A percentile compares a stretch with the other conserved stretches of the same genome.
Conservation (phyloP, 2,797 vertebrate species). For the Channa striata region DNA sequence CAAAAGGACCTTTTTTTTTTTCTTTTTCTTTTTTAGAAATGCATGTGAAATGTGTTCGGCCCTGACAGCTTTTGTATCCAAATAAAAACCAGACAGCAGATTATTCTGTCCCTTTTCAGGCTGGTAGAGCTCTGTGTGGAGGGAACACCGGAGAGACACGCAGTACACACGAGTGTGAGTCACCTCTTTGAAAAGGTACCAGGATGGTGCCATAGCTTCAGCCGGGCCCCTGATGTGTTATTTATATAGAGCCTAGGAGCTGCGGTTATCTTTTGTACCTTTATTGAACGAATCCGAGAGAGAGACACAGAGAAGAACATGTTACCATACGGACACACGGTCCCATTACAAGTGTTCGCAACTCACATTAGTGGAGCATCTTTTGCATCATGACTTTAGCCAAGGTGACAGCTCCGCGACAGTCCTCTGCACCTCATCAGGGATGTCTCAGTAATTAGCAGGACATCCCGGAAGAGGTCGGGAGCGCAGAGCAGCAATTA, state of each 20-base stretch:
- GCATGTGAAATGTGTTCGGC: slow-evolving; percentile 37
- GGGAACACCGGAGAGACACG: no score
- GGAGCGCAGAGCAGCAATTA: slow-evolving; percentile 37
- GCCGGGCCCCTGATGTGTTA: background rate
- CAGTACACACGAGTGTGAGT: slow-evolving; percentile 39
- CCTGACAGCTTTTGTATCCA: slow-evolving; percentile 20
- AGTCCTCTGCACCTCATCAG: slow-evolving; percentile 34
- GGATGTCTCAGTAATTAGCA: slow-evolving; percentile 56
- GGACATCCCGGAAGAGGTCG: slow-evolving; percentile 53
- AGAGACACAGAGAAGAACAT: background rate
- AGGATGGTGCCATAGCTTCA: slow-evolving; percentile 1
- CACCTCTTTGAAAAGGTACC: slow-evolving; percentile 20
- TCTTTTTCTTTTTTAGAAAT: slow-evolving; percentile 37
- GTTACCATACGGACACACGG: background rate
- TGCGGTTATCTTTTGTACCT: no score
- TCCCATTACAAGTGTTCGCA: background rate
- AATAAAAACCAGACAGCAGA: slow-evolving; percentile 3
- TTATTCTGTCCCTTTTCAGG: background rate
- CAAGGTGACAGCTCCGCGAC: slow-evolving; percentile 2
- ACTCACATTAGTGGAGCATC: background rate
- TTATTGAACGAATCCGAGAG: no score
- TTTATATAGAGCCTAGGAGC: no score
- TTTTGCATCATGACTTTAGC: slow-evolving; percentile 9
- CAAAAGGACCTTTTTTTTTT: slow-evolving; percentile 41
- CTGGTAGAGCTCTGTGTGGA: background rate